A percentile compares a stretch with the other conserved stretches of the same genome.
phyloP scores from a whole-genome alignment of 2,888 invertebrate genomes.

The Cryptocephalus primarius region DNA sequence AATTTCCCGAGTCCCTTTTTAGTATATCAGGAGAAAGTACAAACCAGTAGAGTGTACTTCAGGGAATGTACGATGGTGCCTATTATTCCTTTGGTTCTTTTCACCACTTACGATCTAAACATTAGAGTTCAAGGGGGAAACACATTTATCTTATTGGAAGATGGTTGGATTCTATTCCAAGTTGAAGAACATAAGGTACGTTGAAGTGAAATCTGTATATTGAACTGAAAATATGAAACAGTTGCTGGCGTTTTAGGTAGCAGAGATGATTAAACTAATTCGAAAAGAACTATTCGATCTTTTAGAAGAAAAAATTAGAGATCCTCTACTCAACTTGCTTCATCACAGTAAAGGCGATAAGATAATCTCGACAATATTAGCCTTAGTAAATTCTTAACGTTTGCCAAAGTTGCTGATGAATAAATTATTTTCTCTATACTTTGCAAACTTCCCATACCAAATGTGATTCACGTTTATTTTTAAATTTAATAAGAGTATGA shows the following conservation, averaged over 20 bases:
- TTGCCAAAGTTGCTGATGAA: no score
- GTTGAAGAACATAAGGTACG: slow-evolving; percentile 61
- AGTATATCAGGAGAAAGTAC: slow-evolving; percentile 75
- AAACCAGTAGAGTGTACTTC: slow-evolving; percentile 68
- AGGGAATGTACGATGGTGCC: slow-evolving; percentile 75
- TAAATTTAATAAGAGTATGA: no score
- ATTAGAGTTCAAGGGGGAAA: slow-evolving; percentile 64
- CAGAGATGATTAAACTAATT: slow-evolving; percentile 71
- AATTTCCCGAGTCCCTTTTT: slow-evolving; percentile 65
- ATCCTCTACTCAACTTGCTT: slow-evolving; percentile 63
- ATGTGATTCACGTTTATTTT: no score
- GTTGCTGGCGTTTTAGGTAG: slow-evolving; percentile 45
- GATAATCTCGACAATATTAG: slow-evolving; percentile 66
- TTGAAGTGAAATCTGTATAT: neutral
- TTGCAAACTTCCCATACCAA: no score
- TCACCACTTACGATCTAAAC: slow-evolving; percentile 60
- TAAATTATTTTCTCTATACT: no score
- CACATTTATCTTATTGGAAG: slow-evolving; percentile 63
- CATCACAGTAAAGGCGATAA: slow-evolving; percentile 64
- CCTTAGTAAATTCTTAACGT: slow-evolving; percentile 23
- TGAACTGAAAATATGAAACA: neutral
- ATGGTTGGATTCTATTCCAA: slow-evolving; percentile 74
- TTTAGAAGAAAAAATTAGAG: slow-evolving; percentile 73
- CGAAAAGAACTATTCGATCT: slow-evolving; percentile 64
- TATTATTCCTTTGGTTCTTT: slow-evolving; percentile 58